Percentiles rank a stretch among this genome's conserved stretches.
Evolutionary conservation across 2,888 invertebrate species (phyloP).

Genomic region (Acrocera orbiculus): DNA sequence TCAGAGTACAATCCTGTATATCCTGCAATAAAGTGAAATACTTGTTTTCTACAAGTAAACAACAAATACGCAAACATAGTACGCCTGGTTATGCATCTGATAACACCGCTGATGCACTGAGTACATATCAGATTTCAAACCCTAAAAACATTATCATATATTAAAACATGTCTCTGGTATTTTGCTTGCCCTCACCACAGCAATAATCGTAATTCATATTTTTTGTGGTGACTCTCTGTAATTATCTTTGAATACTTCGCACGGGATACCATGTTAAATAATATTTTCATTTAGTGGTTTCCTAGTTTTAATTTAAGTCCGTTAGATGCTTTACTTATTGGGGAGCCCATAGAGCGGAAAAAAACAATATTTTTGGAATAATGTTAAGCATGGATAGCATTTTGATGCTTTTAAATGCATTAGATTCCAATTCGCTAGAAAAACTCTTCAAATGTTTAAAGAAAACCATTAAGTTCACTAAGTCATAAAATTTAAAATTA

Average conservation of each 20-base stretch:
- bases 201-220: slow-evolving; percentile 33
- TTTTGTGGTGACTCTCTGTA: slow-evolving; percentile 14
- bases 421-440: too few species aligned
- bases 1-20: not conserved
- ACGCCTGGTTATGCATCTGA: slow-evolving; percentile 5
- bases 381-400: too few species aligned
- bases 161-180: slow-evolving; percentile 33
- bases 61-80: slow-evolving; percentile 1
- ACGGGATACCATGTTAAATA: not conserved
- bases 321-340: slow-evolving; percentile 4
- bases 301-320: not conserved
- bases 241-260: not conserved
- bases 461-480: too few species aligned
- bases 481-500: too few species aligned
- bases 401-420: too few species aligned
- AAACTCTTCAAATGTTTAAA: too few species aligned
- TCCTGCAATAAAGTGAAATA: slow-evolving; percentile 3
- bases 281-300: not conserved
- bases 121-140: slow-evolving; percentile 29
- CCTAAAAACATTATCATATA: slow-evolving; percentile 31
- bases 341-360: too few species aligned
- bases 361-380: too few species aligned
- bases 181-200: slow-evolving; percentile 31
- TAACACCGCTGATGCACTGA: slow-evolving; percentile 4
- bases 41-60: slow-evolving; percentile 1